Evolutionary conservation across 2,888 invertebrate species (phyloP).

Genomic region (Nephrotoma flavescens): DNA sequence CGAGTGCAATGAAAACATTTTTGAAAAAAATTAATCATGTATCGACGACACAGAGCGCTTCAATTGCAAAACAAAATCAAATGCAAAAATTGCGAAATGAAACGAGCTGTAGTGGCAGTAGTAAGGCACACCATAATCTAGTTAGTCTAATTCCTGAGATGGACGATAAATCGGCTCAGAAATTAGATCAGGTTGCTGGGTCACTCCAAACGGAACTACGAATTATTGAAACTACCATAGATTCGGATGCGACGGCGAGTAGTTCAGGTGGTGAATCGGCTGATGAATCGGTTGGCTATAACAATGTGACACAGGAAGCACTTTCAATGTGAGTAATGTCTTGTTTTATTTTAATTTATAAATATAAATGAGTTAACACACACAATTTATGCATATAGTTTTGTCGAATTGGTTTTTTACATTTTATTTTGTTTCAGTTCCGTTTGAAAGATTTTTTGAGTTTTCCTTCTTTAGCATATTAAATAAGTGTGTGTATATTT

Average conservation of each 20-base stretch:
- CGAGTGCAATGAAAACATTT: slow-evolving; percentile 40
- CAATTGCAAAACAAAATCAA: slow-evolving; percentile 13
- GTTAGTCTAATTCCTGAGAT: slow-evolving; percentile 29
- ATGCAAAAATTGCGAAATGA: slow-evolving; percentile 14
- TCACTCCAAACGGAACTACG: slow-evolving; percentile 57
- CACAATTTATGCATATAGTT: background rate
- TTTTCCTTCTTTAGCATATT: background rate
- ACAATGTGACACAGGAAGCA: slow-evolving; percentile 59
- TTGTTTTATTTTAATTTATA: slow-evolving; percentile 3
- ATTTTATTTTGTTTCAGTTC: background rate
- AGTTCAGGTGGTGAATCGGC: slow-evolving; percentile 91
- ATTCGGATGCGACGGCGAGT: slow-evolving; percentile 87
- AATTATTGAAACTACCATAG: slow-evolving; percentile 59
- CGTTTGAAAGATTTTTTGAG: background rate
- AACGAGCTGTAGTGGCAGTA: slow-evolving; percentile 3
- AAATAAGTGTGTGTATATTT: background rate
- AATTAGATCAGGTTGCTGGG: slow-evolving; percentile 57
- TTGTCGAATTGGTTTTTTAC: background rate
- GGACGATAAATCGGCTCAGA: slow-evolving; percentile 33
- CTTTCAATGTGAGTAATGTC: slow-evolving; percentile 61
- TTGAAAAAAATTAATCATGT: slow-evolving; percentile 25
- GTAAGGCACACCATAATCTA: background rate
- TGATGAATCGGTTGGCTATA: slow-evolving; percentile 71
- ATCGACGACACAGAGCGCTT: slow-evolving; percentile 21
- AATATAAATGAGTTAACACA: background rate